phyloP scores from a whole-genome alignment of 92 coral and sea anemone genomes.

The Paragorgia papillata region DNA sequence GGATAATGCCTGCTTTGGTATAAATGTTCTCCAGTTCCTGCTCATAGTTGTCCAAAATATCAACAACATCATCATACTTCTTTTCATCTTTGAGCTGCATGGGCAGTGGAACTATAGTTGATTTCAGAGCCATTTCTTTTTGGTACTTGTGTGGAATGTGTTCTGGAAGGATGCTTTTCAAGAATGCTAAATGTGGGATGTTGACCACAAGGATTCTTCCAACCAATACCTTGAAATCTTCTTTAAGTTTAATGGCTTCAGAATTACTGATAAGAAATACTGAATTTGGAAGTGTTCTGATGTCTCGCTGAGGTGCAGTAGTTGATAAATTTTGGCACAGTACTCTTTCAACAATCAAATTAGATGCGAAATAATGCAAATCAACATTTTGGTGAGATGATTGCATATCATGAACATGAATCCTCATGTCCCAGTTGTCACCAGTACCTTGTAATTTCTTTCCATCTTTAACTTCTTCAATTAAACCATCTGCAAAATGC shows the following conservation, averaged over 20 bases:
- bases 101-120: slow-evolving; percentile 56
- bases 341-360: slow-evolving; percentile 58
- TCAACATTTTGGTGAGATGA: slow-evolving; percentile 49
- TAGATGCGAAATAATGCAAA: slow-evolving; percentile 65
- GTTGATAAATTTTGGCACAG: slow-evolving; percentile 39
- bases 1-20: slow-evolving; percentile 1
- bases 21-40: slow-evolving; percentile 13
- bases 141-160: slow-evolving; percentile 50
- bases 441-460: slow-evolving; percentile 56
- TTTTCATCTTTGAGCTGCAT: slow-evolving; percentile 60
- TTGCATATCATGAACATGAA: slow-evolving; percentile 54
- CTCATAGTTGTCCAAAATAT: slow-evolving; percentile 43
- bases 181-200: slow-evolving; percentile 47
- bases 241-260: slow-evolving; percentile 45
- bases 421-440: slow-evolving; percentile 59
- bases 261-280: slow-evolving; percentile 49
- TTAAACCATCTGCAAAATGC: slow-evolving; percentile 54
- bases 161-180: slow-evolving; percentile 49
- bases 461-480: slow-evolving; percentile 43
- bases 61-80: slow-evolving; percentile 52
- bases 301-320: slow-evolving; percentile 52
- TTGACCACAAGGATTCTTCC: slow-evolving; percentile 35
- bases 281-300: slow-evolving; percentile 31
- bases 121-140: slow-evolving; percentile 58
- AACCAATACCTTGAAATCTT: slow-evolving; percentile 61